Base-by-base conservation (phyloP, 2,113 vertebrate species). In the Bambusicola thoracicus region DNA sequence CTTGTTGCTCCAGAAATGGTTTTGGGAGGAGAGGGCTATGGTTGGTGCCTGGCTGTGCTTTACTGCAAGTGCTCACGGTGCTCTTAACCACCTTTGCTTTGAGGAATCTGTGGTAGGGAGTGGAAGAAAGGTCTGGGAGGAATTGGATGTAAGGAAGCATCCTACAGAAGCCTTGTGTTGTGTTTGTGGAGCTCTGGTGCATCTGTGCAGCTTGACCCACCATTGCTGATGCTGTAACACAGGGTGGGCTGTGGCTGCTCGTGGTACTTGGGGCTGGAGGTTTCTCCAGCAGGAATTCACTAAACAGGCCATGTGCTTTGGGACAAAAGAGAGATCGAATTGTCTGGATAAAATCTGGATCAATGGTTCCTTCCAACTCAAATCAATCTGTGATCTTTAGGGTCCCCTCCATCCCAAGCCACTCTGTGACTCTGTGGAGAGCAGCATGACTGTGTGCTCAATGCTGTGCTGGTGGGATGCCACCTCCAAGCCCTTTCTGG, bases 181-280 rank as follows among this genome's bases (percentile, higher is more conserved):
- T 12, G 21, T 8, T 1, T 1, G 40, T 6, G 36, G 1, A 40
- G 63, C 69, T 70, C 49, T 1, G 6, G 49, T 15, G 43, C 4
- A 70, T 7, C 18, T 2, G 15, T 19, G 20, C 41, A 59, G 68
- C 30, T 21, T 7, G 29, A 40, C 10, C 40, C 4, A 8, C 21
- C 36, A 0, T 4, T 59, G 18, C 53, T 38, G 87, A 3, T 13
- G 19, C 44, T 53, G 36, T 12, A 2, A 5, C 0, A 20, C 38
- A 9, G 10, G 22, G 3, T 11, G 11, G 40, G 59, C 27, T 30
- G 4, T 46, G 27, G 53, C 49, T 48, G 68, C 58, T 80, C n/a
- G 2, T 0, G 3, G 4, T 22, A 34, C 30, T 53, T 1, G 0
- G 32, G n/a, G 18, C 27, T 8, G n/a, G 30, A 16, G 5, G 27